Percentiles rank a stretch among this genome's conserved stretches.
phyloP scores from a whole-genome alignment of 2,797 vertebrate genomes.

The Holocentrus rufus region DNA sequence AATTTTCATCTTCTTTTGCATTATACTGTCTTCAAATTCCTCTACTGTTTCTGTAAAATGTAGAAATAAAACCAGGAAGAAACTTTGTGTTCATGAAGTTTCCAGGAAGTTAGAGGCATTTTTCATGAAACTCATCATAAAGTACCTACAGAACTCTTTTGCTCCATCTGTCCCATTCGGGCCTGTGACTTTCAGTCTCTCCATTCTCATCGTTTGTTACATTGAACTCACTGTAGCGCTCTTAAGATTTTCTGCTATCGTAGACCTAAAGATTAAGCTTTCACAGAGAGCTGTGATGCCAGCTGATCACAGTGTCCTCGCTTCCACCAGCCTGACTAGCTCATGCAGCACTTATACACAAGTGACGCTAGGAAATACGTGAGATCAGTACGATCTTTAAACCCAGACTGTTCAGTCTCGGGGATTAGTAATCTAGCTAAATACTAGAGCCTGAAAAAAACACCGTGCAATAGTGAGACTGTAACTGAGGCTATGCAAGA shows the following conservation, averaged over 20 bases:
- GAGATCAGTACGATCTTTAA: slow-evolving; percentile 48
- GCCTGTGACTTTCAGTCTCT: slow-evolving; percentile 2
- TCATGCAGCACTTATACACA: slow-evolving; percentile 2
- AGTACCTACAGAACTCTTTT: slow-evolving; percentile 2
- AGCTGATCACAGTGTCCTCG: background rate
- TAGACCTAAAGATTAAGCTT: background rate
- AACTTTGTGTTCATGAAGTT: slow-evolving; percentile 16
- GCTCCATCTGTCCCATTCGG: slow-evolving; percentile 22
- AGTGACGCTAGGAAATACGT: slow-evolving; percentile 25
- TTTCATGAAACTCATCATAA: slow-evolving; percentile 6
- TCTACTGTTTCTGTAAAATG: slow-evolving; percentile 92
- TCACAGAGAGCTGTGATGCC: slow-evolving; percentile 1
- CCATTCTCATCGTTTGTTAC: slow-evolving; percentile 3
- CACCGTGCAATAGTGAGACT: background rate
- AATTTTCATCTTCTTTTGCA: slow-evolving; percentile 99
- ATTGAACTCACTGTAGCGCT: slow-evolving; percentile 27
- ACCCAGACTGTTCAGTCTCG: slow-evolving; percentile 58
- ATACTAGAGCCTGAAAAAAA: slow-evolving; percentile 34
- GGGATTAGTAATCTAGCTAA: slow-evolving; percentile 70
- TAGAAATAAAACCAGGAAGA: slow-evolving; percentile 67
- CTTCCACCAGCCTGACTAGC: slow-evolving; percentile 2
- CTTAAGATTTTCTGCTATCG: background rate
- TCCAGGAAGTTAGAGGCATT: background rate
- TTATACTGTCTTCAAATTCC: slow-evolving; percentile 98
- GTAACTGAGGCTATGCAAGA: background rate